Base-by-base conservation (phyloP, 2,113 vertebrate species). In the Coturnix japonica region DNA sequence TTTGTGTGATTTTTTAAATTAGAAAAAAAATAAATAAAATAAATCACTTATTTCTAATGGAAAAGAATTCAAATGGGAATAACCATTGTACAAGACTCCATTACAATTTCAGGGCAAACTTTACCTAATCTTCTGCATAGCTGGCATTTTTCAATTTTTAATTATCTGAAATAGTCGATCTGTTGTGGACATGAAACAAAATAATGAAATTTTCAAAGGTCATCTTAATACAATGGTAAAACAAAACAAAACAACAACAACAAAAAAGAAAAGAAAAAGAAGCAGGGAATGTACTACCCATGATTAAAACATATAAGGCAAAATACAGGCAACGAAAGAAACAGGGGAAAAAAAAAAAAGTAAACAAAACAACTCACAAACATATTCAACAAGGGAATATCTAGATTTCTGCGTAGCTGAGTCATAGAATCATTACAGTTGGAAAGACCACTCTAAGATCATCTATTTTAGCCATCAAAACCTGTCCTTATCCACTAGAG, bases 291-390 rank as follows among this genome's bases (percentile, higher is more conserved):
- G 2, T 18, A 70, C 2, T 72, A n/a, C 22, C 7, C 13, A 20
- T 2, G 0, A 5, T 5, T 46, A 59, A 84, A 87, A 51, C 0
- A 0, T 60, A 75, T 37, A 35, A 13, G 17, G 9, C 18, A 87
- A 88, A 73, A 63, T 26, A 23, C 23, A 37, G 16, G 4, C 35
- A 37, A 26, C 22, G 33, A 61, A 26, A 26, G 23, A 61, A 39
- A 26, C 14, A 61, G 37, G 37, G 37, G 37, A 37, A 37, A 37
- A 33, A 16, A 25, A 59, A 33, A 14, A 33, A 57, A 61, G 21
- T 3, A 37, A 37, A 35, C 4, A 56, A 10, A n/a, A n/a, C 30
- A 63, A 63, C 23, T 37, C 25, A 63, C 60, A 63, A 28, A 0
- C 4, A 46, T 44, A n/a, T 30, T 64, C 30, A 44, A 44, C 4